Conservation (phyloP, 92 coral and sea anemone species). For the Muricea muricata region DNA sequence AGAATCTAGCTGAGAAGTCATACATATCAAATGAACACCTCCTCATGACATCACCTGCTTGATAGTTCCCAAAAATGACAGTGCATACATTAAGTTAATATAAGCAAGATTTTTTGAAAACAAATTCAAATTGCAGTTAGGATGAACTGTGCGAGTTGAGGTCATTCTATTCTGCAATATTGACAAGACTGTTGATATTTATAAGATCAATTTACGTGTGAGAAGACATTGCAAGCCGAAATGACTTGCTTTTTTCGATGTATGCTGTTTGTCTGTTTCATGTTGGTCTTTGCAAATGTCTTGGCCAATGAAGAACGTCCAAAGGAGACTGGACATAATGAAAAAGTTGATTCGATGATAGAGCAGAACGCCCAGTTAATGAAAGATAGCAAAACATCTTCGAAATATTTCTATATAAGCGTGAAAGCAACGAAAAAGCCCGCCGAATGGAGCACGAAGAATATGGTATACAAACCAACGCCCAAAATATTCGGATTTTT, state of each 20-base stretch:
- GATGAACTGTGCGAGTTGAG: no score
- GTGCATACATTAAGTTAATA: background rate
- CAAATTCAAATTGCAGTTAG: no score
- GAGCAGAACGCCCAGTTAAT: background rate
- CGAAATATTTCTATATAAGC: background rate
- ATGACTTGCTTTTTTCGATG: background rate
- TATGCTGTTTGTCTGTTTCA: background rate
- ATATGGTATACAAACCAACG: background rate
- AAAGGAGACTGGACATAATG: background rate
- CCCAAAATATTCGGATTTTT: background rate
- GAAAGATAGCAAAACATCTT: background rate
- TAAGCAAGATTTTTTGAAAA: background rate
- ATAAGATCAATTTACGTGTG: background rate
- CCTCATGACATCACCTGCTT: background rate
- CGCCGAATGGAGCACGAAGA: background rate
- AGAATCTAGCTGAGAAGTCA: background rate
- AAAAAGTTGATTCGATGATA: background rate
- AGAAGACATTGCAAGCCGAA: background rate
- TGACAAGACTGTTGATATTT: background rate
- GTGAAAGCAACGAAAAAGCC: background rate
- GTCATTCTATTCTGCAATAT: no score
- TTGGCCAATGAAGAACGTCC: background rate
- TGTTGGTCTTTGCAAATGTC: background rate
- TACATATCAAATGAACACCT: background rate
- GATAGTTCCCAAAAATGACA: background rate